Evolutionary conservation across 2,113 vertebrate genomes (phyloP).

Genomic region (Chelonoidis abingdonii): DNA sequence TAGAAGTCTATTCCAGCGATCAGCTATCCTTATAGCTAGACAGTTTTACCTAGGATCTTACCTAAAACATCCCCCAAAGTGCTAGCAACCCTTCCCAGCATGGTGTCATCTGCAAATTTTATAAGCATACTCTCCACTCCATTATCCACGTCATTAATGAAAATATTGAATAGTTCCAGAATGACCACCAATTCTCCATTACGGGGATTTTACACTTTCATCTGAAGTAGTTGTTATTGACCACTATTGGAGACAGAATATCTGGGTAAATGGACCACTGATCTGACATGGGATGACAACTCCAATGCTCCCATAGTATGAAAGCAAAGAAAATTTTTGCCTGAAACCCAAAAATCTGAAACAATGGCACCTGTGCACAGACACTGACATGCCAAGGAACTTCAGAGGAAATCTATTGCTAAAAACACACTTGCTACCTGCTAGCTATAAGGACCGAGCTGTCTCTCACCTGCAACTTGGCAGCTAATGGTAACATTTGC

Average conservation of each 20-base stretch:
- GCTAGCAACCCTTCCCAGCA: too few relatives aligned
- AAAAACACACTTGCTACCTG: not conserved
- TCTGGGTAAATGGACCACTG: not conserved
- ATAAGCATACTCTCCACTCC: too few relatives aligned
- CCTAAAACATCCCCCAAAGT: too few relatives aligned
- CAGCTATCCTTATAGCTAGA: too few relatives aligned
- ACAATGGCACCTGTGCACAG: not conserved
- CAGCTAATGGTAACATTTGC: conserved; percentile 83
- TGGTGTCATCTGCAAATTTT: too few relatives aligned
- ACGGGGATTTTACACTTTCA: not conserved
- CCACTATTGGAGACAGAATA: not conserved
- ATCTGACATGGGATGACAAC: not conserved
- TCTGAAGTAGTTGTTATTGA: not conserved
- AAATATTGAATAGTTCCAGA: too few relatives aligned
- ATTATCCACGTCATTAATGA: too few relatives aligned
- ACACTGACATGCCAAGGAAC: not conserved
- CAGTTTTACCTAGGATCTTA: too few relatives aligned
- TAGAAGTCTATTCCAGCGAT: too few relatives aligned
- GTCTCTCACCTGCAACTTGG: conserved; percentile 84
- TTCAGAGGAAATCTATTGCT: not conserved
- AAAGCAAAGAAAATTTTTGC: not conserved
- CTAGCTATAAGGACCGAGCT: not conserved
- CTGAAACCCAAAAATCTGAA: not conserved
- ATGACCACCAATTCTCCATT: not conserved
- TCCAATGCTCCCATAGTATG: not conserved